phyloP scores from a whole-genome alignment of 2,888 invertebrate genomes.

The Zeuzera pyrina region DNA sequence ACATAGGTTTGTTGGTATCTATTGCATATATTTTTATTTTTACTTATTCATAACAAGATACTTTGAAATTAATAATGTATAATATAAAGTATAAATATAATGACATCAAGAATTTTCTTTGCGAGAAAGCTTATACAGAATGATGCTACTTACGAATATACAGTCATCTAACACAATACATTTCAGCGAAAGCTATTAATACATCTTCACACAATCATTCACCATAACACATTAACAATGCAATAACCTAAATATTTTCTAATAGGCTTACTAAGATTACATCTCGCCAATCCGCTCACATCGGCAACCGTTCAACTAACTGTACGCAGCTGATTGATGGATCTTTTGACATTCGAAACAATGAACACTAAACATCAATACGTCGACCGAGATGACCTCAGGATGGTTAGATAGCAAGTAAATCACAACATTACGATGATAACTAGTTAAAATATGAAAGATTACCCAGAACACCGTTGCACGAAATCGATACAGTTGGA shows the following conservation, averaged over 20 bases:
- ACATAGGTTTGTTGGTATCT: too few relatives aligned
- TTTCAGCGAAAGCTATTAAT: constrained; percentile 15
- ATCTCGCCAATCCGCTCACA: constrained; percentile 20
- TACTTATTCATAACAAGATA: too few relatives aligned
- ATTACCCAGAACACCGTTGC: background rate
- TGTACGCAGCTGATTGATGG: constrained; percentile 50
- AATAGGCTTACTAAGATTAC: constrained; percentile 32
- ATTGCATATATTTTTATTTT: too few relatives aligned
- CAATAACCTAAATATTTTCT: constrained; percentile 26
- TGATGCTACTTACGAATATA: background rate
- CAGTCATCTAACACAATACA: constrained; percentile 1
- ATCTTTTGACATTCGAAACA: constrained; percentile 49
- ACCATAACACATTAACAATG: constrained; percentile 16
- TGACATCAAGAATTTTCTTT: too few relatives aligned
- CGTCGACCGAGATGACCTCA: constrained; percentile 37
- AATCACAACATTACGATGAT: constrained; percentile 50
- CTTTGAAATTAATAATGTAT: too few relatives aligned
- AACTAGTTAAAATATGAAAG: constrained; percentile 24
- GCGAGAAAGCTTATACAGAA: too few relatives aligned
- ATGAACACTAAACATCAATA: constrained; percentile 45
- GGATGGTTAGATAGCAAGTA: constrained; percentile 32
- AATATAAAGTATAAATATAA: too few relatives aligned
- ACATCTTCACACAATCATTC: constrained; percentile 11
- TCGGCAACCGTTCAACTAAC: constrained; percentile 27
- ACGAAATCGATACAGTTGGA: constrained; percentile 12